Percentiles rank a stretch among this genome's conserved stretches.
Evolutionary conservation across 2,888 invertebrate species (phyloP).

Genomic region (Uloborus plumipes): DNA sequence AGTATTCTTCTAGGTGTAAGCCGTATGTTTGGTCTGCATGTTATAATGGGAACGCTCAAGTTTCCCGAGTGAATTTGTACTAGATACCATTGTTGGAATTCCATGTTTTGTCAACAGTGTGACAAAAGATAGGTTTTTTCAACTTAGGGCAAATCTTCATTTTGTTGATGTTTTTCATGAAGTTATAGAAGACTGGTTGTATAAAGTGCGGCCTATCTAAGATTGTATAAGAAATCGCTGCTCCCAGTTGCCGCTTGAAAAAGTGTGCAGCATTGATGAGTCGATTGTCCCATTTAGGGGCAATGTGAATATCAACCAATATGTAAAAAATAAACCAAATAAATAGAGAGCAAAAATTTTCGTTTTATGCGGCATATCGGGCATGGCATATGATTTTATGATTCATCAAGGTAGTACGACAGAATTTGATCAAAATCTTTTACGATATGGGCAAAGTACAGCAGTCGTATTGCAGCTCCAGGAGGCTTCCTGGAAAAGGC

Average conservation of each 20-base stretch:
- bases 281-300: slow-evolving; percentile 69
- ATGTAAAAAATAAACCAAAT: slow-evolving; percentile 69
- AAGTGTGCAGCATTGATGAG: slow-evolving; percentile 69
- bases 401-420: slow-evolving; percentile 69
- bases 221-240: slow-evolving; percentile 65
- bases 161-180: slow-evolving; percentile 62
- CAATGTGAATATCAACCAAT: slow-evolving; percentile 67
- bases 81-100: no score
- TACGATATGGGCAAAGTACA: slow-evolving; percentile 66
- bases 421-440: slow-evolving; percentile 61
- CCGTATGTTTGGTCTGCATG: no score
- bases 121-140: slow-evolving; percentile 61
- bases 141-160: slow-evolving; percentile 59
- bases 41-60: neutral
- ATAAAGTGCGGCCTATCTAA: slow-evolving; percentile 67
- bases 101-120: slow-evolving; percentile 16
- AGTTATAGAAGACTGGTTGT: slow-evolving; percentile 60
- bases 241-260: slow-evolving; percentile 74
- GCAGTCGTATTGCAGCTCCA: slow-evolving; percentile 60
- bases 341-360: slow-evolving; percentile 68
- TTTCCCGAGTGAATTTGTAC: neutral
- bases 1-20: no score
- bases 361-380: slow-evolving; percentile 67
- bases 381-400: slow-evolving; percentile 68
- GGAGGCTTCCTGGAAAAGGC: no score